Evolutionary conservation across 2,797 vertebrate species (phyloP), one percentile per base, ranked within the genome.

Genomic region (Geotrypetes seraphini): DNA sequence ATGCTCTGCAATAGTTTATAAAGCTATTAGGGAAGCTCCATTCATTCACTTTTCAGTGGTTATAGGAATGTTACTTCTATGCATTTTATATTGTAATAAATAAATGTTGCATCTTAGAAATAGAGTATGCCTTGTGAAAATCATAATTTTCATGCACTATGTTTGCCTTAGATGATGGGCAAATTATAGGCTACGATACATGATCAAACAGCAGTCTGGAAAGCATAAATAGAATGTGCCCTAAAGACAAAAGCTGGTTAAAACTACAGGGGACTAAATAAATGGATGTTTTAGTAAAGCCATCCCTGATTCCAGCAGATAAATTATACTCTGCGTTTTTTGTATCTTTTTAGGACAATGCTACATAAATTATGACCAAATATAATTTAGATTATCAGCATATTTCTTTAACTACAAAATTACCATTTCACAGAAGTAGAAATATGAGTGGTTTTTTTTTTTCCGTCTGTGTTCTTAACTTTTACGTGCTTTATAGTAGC

Each of bases 361-460:
- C 75, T 69, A 73, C 83, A 91, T 93, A 81, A 93, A 92, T 91
- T 89, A 92, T 91, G 90, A 88, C 84, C 86, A 86, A 86, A 90
- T 89, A 89, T 90, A 89, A 94, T 90, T 90, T 85, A 82, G 75
- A 75, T 87, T 85, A 90, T 92, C 90, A 91, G 84, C 83, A 75
- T 79, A 83, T 82, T n/a, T n/a, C n/a, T n/a, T n/a, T n/a, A n/a
- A n/a, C n/a, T n/a, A n/a, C 61, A 77, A 84, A 88, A 91, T 87
- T 78, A 86, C 87, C 85, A 88, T 87, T 81, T 84, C 82, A 72
- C 63, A 82, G 83, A 83, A 73, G 69, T 79, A 69, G 69, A 72
- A 74, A 78, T 82, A 66, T 71, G 71, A 81, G 73, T 85, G 77
- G 83, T 80, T 66, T 85, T 85, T 87, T 78, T n/a, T n/a, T 85